Base-by-base conservation (phyloP, 2,888 invertebrate species). In the Tuta absoluta region DNA sequence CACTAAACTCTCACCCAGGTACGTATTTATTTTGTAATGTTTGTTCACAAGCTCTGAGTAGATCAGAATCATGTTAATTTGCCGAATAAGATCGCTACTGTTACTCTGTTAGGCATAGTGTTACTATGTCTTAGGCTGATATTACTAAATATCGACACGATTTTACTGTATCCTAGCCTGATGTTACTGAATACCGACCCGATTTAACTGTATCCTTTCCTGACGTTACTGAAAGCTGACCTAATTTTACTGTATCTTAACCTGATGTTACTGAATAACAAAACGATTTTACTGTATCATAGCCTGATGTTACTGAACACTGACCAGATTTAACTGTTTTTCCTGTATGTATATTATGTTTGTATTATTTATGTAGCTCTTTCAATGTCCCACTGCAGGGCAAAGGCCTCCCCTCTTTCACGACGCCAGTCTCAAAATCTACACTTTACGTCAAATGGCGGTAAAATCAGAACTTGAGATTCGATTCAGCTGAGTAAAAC, bases 1-100 rank as follows among this genome's bases (percentile, higher is more conserved):
- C 77, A 79, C 80, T 79, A 84, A 83, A 78, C 85, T 86, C 23
- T 84, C 85, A 69, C 81, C 81, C 72, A 77, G 81, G 82, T 81
- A 68, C 10, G 4, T 8, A 4, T n/a, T n/a, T n/a, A n/a, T n/a
- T n/a, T n/a, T n/a, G n/a, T n/a, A n/a, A n/a, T n/a, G n/a, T n/a
- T n/a, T n/a, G n/a, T n/a, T n/a, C n/a, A n/a, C n/a, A n/a, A n/a
- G n/a, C n/a, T n/a, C n/a, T n/a, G n/a, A n/a, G n/a, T n/a, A n/a
- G n/a, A n/a, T n/a, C n/a, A n/a, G n/a, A n/a, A n/a, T n/a, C n/a
- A n/a, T n/a, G n/a, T n/a, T n/a, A n/a, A n/a, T n/a, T n/a, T n/a
- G n/a, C n/a, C n/a, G n/a, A n/a, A n/a, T n/a, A n/a, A n/a, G n/a
- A n/a, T n/a, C n/a, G n/a, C n/a, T n/a, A n/a, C n/a, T n/a, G n/a